These are phyloP conservation scores for Diorhabda elongata DNA, from an alignment of 1,140 invertebrate species.

Conservation along the genomic window DNA sequence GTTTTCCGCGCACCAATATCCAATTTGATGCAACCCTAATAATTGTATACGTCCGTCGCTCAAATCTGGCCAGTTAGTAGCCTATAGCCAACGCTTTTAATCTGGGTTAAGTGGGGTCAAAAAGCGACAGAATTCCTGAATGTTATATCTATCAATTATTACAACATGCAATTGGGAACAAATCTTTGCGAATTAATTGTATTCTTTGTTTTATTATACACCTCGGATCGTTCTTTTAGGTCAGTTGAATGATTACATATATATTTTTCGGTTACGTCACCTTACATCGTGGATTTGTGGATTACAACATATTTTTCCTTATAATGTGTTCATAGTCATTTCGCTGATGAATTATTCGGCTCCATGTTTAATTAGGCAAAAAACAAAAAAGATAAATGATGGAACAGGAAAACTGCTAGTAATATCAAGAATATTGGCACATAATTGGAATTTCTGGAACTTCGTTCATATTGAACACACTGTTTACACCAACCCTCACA, in stretches of 20 bases:
- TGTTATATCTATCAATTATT: conserved; percentile 30
- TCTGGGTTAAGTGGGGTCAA: conserved; percentile 48
- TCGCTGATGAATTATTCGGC: too few relatives aligned
- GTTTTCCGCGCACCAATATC: not conserved
- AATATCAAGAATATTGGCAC: too few relatives aligned
- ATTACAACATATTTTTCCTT: too few relatives aligned
- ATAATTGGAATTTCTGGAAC: too few relatives aligned
- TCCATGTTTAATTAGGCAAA: too few relatives aligned
- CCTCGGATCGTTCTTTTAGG: not conserved
- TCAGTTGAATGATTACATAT: not conserved
- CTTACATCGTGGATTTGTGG: too few relatives aligned
- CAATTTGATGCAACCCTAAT: conserved; percentile 14
- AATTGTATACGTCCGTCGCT: conserved; percentile 13
- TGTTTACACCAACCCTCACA: too few relatives aligned
- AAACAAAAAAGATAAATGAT: too few relatives aligned
- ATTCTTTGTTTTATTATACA: conserved; percentile 4
- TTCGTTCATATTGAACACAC: too few relatives aligned
- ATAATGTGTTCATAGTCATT: too few relatives aligned
- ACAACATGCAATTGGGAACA: conserved; percentile 18
- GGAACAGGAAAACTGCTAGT: too few relatives aligned
- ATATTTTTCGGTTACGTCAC: too few relatives aligned
- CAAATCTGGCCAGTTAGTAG: conserved; percentile 21
- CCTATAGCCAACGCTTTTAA: conserved; percentile 38
- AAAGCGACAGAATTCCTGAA: conserved; percentile 45
- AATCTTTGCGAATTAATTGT: conserved; percentile 17